Conservation (phyloP, 2,888 invertebrate genomes). For the Nudaria mundana region DNA sequence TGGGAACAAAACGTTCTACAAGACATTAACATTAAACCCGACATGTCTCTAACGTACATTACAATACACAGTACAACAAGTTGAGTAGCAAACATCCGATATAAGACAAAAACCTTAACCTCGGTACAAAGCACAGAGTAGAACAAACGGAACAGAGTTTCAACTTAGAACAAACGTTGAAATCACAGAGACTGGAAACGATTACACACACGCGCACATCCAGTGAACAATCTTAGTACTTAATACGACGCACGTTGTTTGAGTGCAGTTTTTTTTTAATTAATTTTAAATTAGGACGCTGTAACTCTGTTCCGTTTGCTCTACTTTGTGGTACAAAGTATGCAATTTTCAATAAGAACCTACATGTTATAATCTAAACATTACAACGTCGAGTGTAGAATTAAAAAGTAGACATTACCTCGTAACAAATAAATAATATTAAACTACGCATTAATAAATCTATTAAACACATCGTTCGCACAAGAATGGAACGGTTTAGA, state of each 20-base stretch:
- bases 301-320: too few species aligned
- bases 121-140: too few species aligned
- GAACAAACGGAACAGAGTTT: too few species aligned
- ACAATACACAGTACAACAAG: slow-evolving; percentile 30
- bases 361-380: slow-evolving; percentile 46
- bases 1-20: slow-evolving; percentile 38
- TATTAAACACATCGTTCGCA: slow-evolving; percentile 58
- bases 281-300: too few species aligned
- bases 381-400: slow-evolving; percentile 44
- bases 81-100: slow-evolving; percentile 47
- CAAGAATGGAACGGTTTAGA: slow-evolving; percentile 63
- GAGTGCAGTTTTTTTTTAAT: too few species aligned
- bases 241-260: too few species aligned
- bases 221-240: too few species aligned
- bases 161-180: too few species aligned
- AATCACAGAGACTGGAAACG: too few species aligned
- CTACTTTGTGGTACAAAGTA: too few species aligned
- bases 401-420: slow-evolving; percentile 57
- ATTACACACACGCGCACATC: too few species aligned
- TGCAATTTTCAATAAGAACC: too few species aligned
- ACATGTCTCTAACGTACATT: slow-evolving; percentile 51
- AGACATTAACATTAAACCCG: slow-evolving; percentile 38
- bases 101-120: slow-evolving; percentile 43
- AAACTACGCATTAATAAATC: slow-evolving; percentile 54
- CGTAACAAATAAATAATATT: slow-evolving; percentile 63